A percentile compares a stretch with the other conserved stretches of the same genome.
These are phyloP conservation scores for Hybos culiciformis DNA, from an alignment of 2,888 invertebrate species.

Conservation along the genomic window DNA sequence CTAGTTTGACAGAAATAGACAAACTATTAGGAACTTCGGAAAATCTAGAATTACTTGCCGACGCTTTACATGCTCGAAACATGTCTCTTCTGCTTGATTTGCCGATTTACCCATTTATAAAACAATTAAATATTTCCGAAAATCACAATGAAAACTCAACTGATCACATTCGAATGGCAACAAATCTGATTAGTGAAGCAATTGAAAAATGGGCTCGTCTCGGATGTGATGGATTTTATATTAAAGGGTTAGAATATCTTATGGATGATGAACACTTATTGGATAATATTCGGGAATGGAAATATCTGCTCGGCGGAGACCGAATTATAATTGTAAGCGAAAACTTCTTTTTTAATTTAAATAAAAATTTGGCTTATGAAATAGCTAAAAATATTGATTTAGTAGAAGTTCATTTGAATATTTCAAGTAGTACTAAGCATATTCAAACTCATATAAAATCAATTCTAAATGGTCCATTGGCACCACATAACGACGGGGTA, in stretches of 20 bases:
- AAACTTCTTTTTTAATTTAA: slow-evolving; percentile 38
- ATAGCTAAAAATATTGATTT: slow-evolving; percentile 55
- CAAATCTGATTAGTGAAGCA: slow-evolving; percentile 42
- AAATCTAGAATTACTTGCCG: slow-evolving; percentile 53
- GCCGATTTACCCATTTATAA: slow-evolving; percentile 45
- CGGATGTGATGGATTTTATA: slow-evolving; percentile 79
- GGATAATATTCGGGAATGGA: slow-evolving; percentile 51
- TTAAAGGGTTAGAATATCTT: slow-evolving; percentile 62
- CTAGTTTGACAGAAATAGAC: slow-evolving; percentile 51
- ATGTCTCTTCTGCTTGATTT: slow-evolving; percentile 70
- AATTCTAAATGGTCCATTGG: slow-evolving; percentile 44
- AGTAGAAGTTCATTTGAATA: slow-evolving; percentile 52
- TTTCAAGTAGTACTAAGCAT: slow-evolving; percentile 42
- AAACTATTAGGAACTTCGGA: slow-evolving; percentile 51
- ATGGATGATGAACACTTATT: slow-evolving; percentile 45
- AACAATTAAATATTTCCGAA: slow-evolving; percentile 31
- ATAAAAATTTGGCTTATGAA: slow-evolving; percentile 40
- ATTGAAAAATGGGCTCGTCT: slow-evolving; percentile 54
- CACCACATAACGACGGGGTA: slow-evolving; percentile 45
- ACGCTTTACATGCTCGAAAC: slow-evolving; percentile 49
- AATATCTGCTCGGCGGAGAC: slow-evolving; percentile 45
- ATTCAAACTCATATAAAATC: slow-evolving; percentile 46
- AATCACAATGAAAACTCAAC: slow-evolving; percentile 29
- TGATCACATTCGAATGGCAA: slow-evolving; percentile 4
- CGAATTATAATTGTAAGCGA: slow-evolving; percentile 55